Evolutionary conservation across 2,888 invertebrate genomes (phyloP), one percentile per base, ranked within the genome.

Genomic region (Falcaria lacertinaria): DNA sequence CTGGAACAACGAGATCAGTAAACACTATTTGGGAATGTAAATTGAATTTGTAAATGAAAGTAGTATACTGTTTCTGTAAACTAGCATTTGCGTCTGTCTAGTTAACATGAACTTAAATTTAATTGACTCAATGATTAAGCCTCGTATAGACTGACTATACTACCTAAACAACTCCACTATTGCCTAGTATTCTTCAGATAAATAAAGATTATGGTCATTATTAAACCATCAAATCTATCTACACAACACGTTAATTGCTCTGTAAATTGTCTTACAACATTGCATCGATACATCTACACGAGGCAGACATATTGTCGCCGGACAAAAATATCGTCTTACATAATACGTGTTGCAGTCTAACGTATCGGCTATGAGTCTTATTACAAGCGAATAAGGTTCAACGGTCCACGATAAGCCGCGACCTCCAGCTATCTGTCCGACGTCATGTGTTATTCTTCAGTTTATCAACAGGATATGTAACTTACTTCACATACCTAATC

Each of bases 381-480:
- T 37, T 14, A 25, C 37, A 37, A 15, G 4, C 11, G 28, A 11
- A 11, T 28, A 28, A 28, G 28, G 28, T 28, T 28, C 28, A 28
- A 11, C 11, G 7, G 28, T 7, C 17, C n/a, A 13, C 39, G 49
- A 49, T 49, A 49, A 49, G 38, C n/a, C 15, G 34, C 38, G 46
- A 43, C 49, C 49, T 49, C 49, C 42, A 38, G 25, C 28, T 42
- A 25, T 40, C 42, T n/a, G 15, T 16, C 50, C 53, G 56, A 53
- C 50, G 50, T 45, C 38, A 35, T 48, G 50, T 60, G 62, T 59
- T 61, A 56, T 61, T 46, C 47, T 53, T 55, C 44, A 49, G 14
- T 57, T n/a, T 46, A 17, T 42, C 49, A 36, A 49, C 56, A 46
- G 56, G 53, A 53, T 46, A 45, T 37, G 37, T 37, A 16, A 35